These are phyloP conservation scores for Puffinus mauretanicus DNA, from an alignment of 2,113 vertebrate genomes.

Conservation along the genomic window DNA sequence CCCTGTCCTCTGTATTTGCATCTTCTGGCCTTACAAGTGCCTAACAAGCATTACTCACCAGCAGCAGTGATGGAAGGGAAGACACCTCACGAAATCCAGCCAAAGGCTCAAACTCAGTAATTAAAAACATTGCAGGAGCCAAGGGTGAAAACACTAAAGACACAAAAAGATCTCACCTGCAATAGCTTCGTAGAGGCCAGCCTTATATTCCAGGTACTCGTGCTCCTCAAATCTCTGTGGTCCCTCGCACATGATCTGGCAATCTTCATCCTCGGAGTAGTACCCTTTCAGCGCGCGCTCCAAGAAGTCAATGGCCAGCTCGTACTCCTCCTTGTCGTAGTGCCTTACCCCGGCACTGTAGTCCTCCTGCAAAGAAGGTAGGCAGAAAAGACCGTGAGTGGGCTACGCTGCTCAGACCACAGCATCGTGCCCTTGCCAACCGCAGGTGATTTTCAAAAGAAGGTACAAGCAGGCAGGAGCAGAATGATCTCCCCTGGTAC, in stretches of 20 bases:
- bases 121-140: neutral
- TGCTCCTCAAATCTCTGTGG: constrained; percentile 87
- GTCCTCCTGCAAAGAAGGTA: constrained; percentile 73
- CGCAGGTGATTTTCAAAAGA: neutral
- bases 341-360: constrained; percentile 83
- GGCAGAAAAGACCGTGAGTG: neutral
- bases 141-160: neutral
- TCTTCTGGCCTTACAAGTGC: neutral
- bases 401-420: neutral
- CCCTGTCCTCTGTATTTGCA: neutral
- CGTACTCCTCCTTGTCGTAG: constrained; percentile 81
- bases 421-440: neutral
- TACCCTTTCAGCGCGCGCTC: constrained; percentile 87
- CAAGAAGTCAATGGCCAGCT: constrained; percentile 78
- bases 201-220: constrained; percentile 81
- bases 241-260: constrained; percentile 86
- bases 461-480: neutral
- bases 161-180: constrained; percentile 80
- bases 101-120: neutral
- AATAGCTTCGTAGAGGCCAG: constrained; percentile 87
- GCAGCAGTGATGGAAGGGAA: neutral
- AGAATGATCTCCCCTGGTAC: neutral
- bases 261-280: constrained; percentile 84
- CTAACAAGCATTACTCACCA: neutral
- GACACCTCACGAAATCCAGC: neutral